Evolutionary conservation across 2,113 vertebrate genomes (phyloP).

Genomic region (Zeus faber): DNA sequence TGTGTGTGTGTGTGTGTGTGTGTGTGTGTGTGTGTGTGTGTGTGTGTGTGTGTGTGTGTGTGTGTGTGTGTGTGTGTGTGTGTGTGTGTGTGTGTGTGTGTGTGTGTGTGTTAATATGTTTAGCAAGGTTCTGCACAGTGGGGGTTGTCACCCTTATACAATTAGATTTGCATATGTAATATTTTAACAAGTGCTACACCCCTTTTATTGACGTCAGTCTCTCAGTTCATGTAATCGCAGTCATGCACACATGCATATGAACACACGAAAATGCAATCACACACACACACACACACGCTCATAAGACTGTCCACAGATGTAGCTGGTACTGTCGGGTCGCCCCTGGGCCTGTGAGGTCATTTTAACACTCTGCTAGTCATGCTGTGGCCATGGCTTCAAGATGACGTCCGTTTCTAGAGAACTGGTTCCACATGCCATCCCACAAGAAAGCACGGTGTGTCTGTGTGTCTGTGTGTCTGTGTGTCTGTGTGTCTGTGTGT

Average conservation of each 20-base stretch:
- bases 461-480: not conserved
- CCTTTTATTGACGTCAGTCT: too few relatives aligned
- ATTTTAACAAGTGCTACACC: too few relatives aligned
- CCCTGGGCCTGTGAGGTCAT: not conserved
- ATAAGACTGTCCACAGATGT: too few relatives aligned
- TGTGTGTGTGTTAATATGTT: too few relatives aligned
- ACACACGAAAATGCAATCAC: not conserved
- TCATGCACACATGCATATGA: not conserved
- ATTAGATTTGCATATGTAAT: too few relatives aligned
- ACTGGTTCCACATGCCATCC: not conserved
- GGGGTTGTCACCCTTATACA: too few relatives aligned
- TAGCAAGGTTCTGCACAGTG: too few relatives aligned
- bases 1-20: not conserved
- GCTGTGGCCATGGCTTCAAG: not conserved
- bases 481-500: not conserved
- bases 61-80: conserved; percentile 4
- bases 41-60: not conserved
- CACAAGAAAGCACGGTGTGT: not conserved
- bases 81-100: conserved; percentile 3
- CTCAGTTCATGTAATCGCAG: too few relatives aligned
- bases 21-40: conserved; percentile 6
- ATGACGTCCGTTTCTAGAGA: not conserved
- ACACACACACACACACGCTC: not conserved
- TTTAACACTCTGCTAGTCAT: not conserved
- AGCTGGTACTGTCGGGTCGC: not conserved